Evolutionary conservation across 2,888 invertebrate genomes (phyloP).

Genomic region (Dicranocentrus wangi): DNA sequence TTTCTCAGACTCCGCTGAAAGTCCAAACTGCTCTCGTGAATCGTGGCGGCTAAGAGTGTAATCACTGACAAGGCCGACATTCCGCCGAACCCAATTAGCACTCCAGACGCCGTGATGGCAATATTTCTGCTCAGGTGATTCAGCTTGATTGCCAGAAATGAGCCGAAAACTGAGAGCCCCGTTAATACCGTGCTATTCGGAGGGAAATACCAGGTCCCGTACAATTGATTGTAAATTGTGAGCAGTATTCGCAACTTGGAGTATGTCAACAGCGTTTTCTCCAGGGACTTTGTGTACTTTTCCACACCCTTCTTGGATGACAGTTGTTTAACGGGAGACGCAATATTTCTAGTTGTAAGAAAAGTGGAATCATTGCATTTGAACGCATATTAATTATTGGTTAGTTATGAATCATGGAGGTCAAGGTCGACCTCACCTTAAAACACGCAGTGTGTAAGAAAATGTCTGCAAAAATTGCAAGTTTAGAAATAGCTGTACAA

Average conservation of each 20-base stretch:
- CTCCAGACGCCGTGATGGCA: background rate
- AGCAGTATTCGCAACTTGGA: slow-evolving; percentile 12
- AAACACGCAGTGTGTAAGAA: background rate
- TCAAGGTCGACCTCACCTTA: background rate
- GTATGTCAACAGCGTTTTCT: background rate
- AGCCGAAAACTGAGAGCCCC: slow-evolving; percentile 3
- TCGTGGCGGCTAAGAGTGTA: background rate
- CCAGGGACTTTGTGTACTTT: background rate
- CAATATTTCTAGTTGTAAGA: background rate
- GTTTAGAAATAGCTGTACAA: background rate
- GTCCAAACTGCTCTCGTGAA: background rate
- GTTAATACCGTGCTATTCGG: background rate
- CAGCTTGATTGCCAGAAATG: slow-evolving; percentile 5
- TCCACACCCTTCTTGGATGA: too few species aligned
- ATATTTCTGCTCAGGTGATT: background rate
- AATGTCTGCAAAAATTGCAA: background rate
- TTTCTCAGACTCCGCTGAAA: background rate
- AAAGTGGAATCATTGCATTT: background rate
- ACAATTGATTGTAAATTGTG: slow-evolving; percentile 17
- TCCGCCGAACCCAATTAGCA: background rate
- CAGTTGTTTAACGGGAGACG: too few species aligned
- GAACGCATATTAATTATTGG: background rate
- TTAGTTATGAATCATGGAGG: background rate
- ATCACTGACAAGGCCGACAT: background rate
- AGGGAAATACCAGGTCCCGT: slow-evolving; percentile 10